These are phyloP conservation scores for Alaudala cheleensis DNA, from an alignment of 2,113 vertebrate genomes.

Conservation along the genomic window DNA sequence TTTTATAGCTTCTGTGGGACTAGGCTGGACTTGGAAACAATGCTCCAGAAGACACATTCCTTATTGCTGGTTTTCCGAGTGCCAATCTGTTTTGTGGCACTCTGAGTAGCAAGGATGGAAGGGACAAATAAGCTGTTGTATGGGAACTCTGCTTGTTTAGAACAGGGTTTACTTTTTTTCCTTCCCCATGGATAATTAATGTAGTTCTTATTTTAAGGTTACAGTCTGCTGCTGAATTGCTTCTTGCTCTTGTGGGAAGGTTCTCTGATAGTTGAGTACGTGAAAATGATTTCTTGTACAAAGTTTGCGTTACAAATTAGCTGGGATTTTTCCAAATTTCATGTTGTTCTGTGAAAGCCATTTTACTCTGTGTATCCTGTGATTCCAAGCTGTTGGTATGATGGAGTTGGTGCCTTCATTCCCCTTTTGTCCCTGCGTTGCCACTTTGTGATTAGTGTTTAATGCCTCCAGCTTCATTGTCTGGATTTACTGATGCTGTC, in stretches of 20 bases:
- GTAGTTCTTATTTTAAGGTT: neutral
- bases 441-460: neutral
- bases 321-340: neutral
- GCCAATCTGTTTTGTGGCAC: neutral
- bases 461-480: neutral
- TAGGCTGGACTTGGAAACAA: neutral
- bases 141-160: neutral
- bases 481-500: neutral
- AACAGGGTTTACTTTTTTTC: neutral
- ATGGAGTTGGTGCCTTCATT: neutral
- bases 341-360: neutral
- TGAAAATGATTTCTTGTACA: neutral
- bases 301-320: neutral
- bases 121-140: constrained; percentile 16
- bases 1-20: constrained; percentile 12
- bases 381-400: neutral
- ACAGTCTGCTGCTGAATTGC: neutral
- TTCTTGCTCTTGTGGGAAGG: neutral
- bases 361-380: neutral
- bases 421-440: neutral
- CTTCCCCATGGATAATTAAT: neutral
- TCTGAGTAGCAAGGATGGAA: neutral
- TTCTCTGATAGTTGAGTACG: neutral
- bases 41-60: neutral
- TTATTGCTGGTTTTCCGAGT: neutral